Base-by-base conservation (phyloP, 2,113 vertebrate species). In the Tauraco erythrolophus region DNA sequence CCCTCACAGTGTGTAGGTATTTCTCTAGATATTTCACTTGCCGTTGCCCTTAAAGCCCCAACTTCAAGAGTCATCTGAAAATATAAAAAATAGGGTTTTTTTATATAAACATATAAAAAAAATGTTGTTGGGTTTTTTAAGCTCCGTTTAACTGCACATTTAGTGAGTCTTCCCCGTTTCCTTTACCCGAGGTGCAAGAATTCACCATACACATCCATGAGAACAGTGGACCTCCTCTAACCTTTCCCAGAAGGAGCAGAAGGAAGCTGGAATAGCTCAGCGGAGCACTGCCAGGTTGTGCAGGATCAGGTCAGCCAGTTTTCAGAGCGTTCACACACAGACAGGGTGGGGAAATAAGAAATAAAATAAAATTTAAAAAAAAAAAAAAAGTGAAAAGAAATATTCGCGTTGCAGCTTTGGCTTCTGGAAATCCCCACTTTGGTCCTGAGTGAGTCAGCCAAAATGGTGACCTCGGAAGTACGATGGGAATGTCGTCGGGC, bases 311-410 rank as follows among this genome's bases (percentile, higher is more conserved):
- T 4, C 51, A 66, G 54, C 3, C 2, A 2, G 33, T 60, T 68
- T 75, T 75, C 69, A 54, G 27, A 24, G 48, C 13, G 21, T 51
- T 79, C 79, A 66, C 72, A 39, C 13, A 60, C 41, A 70, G 6
- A 10, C 2, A 2, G 4, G 2, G 9, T 10, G 3, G 3, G 0
- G 1, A 2, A 27, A 2, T 3, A 15, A 19, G 19, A 33, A 24
- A 11, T 5, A 50, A 33, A 43, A 43, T 8, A 33, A 41, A 25
- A 28, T 11, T 33, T 9, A 1, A 64, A 51, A 5, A 6, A 19
- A 12, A 19, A 19, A 37, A 50, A 31, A 19, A 69, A 48, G 23
- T 3, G 51, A 48, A 68, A 62, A 85, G 5, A 69, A 70, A 64
- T 30, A 82, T n/a, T 72, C 43, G 19, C 0, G 0, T 9, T 33